Evolutionary conservation across 2,797 vertebrate species (phyloP).

Genomic region (Smutsia temminckii): DNA sequence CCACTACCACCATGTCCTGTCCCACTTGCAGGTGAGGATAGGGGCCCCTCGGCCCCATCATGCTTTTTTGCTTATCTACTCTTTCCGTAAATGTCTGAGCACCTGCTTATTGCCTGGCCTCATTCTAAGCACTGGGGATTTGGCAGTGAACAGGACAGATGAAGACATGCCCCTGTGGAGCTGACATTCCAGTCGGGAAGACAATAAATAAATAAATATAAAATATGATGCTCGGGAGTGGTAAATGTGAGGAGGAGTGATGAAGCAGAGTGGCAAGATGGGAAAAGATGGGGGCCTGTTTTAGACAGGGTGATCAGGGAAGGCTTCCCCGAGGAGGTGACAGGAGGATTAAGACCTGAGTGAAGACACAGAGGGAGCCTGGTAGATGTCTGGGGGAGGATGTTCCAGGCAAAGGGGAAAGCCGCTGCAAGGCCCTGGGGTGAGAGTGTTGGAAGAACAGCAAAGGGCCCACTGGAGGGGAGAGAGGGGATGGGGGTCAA

Average conservation of each 20-base stretch:
- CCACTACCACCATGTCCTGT: slow-evolving; percentile 77
- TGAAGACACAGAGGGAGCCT: neutral
- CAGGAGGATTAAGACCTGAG: neutral
- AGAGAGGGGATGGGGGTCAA: neutral
- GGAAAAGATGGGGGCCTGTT: neutral
- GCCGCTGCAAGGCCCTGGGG: neutral
- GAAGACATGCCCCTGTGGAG: neutral
- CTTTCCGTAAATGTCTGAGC: neutral
- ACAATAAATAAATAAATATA: neutral
- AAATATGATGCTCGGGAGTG: neutral
- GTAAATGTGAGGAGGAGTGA: neutral
- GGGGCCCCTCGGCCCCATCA: neutral
- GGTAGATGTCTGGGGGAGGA: neutral
- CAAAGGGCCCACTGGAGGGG: neutral
- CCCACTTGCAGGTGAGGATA: slow-evolving; percentile 78
- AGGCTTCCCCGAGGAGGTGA: neutral
- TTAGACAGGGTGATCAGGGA: neutral
- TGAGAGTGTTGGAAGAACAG: neutral
- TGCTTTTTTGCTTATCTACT: neutral
- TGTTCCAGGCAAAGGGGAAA: neutral
- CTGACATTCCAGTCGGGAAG: neutral
- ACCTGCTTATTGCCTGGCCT: neutral
- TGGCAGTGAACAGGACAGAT: neutral
- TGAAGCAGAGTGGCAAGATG: neutral
- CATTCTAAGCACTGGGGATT: neutral